A percentile compares a stretch with the other conserved stretches of the same genome.
Evolutionary conservation across 1,140 invertebrate species (phyloP).

Genomic region (Parapsyche elsis): DNA sequence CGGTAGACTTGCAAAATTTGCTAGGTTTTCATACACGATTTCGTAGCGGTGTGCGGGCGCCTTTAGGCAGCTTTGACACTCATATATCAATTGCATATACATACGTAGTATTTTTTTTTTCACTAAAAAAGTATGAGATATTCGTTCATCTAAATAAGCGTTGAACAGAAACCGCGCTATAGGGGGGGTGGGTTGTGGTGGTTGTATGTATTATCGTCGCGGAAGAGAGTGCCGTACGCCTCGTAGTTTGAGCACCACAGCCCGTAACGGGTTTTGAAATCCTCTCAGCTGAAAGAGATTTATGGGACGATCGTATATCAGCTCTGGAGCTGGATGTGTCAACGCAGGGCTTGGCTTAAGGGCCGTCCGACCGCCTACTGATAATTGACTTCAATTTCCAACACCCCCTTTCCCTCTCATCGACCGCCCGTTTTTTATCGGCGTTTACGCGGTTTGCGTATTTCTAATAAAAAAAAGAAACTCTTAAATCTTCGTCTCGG

Average conservation of each 20-base stretch:
- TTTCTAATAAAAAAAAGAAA: slow-evolving; percentile 27
- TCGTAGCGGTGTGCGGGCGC: too few relatives aligned
- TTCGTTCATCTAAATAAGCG: slow-evolving; percentile 35
- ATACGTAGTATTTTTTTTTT: too few relatives aligned
- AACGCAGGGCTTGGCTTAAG: slow-evolving; percentile 39
- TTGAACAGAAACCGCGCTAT: not conserved
- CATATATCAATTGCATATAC: not conserved
- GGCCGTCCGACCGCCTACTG: slow-evolving; percentile 19
- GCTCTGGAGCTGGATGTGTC: slow-evolving; percentile 45
- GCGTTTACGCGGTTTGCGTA: slow-evolving; percentile 15
- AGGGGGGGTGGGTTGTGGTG: not conserved
- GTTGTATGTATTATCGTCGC: slow-evolving; percentile 10
- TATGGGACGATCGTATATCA: slow-evolving; percentile 52
- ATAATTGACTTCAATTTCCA: slow-evolving; percentile 44
- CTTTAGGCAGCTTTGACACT: too few relatives aligned
- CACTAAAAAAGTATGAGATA: slow-evolving; percentile 16
- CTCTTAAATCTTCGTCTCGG: not conserved
- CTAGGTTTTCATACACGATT: too few relatives aligned
- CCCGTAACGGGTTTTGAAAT: slow-evolving; percentile 41
- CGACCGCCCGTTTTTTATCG: not conserved
- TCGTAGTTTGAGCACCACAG: slow-evolving; percentile 38
- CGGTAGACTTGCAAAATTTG: too few relatives aligned
- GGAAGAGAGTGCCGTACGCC: slow-evolving; percentile 13
- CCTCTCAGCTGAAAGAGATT: slow-evolving; percentile 53
- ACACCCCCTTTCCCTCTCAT: not conserved